phyloP scores from a whole-genome alignment of 37 sponge, comb jelly and placozoan genomes.

The Chondrosia reniformis region DNA sequence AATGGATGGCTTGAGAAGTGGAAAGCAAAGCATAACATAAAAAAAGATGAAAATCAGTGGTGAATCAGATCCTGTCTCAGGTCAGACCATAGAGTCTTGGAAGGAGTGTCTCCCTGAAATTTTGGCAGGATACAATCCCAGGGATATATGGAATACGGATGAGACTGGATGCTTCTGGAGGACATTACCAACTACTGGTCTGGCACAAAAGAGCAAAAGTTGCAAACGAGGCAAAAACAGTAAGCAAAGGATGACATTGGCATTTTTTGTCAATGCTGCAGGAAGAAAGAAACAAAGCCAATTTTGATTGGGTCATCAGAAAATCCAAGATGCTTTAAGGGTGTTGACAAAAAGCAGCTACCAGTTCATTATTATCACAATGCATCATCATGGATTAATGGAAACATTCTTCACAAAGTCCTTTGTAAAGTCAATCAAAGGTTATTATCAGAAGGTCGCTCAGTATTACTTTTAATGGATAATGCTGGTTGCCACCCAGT shows the following conservation, averaged over 20 bases:
- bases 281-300: constrained; percentile 50
- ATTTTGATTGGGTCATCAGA: constrained; percentile 68
- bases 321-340: constrained; percentile 59
- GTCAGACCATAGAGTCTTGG: constrained; percentile 45
- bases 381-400: constrained; percentile 49
- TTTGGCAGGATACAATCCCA: constrained; percentile 16
- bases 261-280: constrained; percentile 65
- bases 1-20: constrained; percentile 59
- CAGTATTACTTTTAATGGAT: constrained; percentile 55
- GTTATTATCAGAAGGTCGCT: constrained; percentile 25
- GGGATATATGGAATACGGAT: constrained; percentile 38
- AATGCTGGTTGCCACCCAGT: constrained; percentile 60
- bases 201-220: constrained; percentile 38
- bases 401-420: constrained; percentile 61
- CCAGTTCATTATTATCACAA: constrained; percentile 68
- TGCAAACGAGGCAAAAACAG: constrained; percentile 65
- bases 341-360: constrained; percentile 36
- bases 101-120: constrained; percentile 60
- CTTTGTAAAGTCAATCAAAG: constrained; percentile 29
- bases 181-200: constrained; percentile 50
- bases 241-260: constrained; percentile 33
- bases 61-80: constrained; percentile 50
- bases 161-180: constrained; percentile 56
- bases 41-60: constrained; percentile 57
- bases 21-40: constrained; percentile 54